phyloP scores from a whole-genome alignment of 2,797 vertebrate genomes.

The Clarias pachynema region DNA sequence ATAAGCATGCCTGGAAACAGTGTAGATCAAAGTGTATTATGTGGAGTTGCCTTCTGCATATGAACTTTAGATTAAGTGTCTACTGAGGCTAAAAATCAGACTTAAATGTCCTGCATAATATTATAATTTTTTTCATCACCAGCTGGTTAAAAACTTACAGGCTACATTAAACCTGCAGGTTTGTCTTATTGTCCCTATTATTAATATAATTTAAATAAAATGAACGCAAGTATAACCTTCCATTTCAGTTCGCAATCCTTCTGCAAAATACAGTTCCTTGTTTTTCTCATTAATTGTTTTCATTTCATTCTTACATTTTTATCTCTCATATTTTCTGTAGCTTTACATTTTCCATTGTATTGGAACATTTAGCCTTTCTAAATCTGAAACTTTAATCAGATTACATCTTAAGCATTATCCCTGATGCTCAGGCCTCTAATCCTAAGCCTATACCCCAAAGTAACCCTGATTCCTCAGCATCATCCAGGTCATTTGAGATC shows the following conservation, averaged over 20 bases:
- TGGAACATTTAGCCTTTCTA: neutral
- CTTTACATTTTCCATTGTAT: neutral
- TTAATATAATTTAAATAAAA: neutral
- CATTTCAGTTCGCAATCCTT: neutral
- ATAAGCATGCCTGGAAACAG: neutral
- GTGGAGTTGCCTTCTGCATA: neutral
- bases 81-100: neutral
- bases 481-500: neutral
- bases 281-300: neutral
- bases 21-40: neutral
- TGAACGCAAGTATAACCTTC: neutral
- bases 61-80: neutral
- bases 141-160: neutral
- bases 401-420: constrained; percentile 3
- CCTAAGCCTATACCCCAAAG: neutral
- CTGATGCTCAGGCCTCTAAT: constrained; percentile 14
- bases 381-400: constrained; percentile 19
- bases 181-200: neutral
- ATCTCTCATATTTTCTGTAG: neutral
- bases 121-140: neutral
- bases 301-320: neutral
- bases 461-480: neutral
- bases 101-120: neutral
- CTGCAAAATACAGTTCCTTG: neutral
- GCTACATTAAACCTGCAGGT: neutral